Conservation (phyloP, 2,113 vertebrate genomes). For the Pangasianodon hypophthalmus region DNA sequence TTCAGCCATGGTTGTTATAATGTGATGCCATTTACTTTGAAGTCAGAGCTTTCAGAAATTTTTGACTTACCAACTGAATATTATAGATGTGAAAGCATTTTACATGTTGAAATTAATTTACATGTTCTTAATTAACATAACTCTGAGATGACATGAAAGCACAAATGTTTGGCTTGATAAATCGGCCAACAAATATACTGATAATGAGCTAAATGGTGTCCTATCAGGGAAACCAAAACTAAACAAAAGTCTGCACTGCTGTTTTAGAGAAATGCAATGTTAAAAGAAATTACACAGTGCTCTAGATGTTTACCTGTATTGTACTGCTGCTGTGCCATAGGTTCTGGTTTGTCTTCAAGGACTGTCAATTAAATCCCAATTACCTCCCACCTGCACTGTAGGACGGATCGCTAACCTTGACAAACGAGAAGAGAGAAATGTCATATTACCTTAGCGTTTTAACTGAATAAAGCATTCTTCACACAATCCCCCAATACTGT, state of each 20-base stretch:
- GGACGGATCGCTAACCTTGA: slow-evolving; percentile 53
- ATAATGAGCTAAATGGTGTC: not conserved
- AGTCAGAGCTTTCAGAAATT: not conserved
- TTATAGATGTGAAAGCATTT: not conserved
- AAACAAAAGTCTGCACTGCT: not conserved
- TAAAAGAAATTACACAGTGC: not conserved
- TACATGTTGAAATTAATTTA: not conserved
- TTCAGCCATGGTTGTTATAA: not conserved
- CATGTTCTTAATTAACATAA: not conserved
- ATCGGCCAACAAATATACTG: not conserved
- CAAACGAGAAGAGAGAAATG: slow-evolving; percentile 41
- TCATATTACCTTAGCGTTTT: not conserved
- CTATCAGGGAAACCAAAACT: not conserved
- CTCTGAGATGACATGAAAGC: not conserved
- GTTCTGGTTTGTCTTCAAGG: slow-evolving; percentile 53
- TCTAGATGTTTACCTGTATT: slow-evolving; percentile 57
- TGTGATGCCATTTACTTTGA: not conserved
- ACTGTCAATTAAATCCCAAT: slow-evolving; percentile 49
- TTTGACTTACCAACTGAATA: not conserved
- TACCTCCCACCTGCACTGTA: slow-evolving; percentile 39
- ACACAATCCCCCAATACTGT: not conserved
- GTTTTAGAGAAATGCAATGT: not conserved
- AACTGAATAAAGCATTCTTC: not conserved
- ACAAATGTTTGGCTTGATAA: not conserved
- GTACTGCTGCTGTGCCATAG: slow-evolving; percentile 67